Evolutionary conservation across 2,888 invertebrate genomes (phyloP).

Genomic region (Rhodophaea formosa): DNA sequence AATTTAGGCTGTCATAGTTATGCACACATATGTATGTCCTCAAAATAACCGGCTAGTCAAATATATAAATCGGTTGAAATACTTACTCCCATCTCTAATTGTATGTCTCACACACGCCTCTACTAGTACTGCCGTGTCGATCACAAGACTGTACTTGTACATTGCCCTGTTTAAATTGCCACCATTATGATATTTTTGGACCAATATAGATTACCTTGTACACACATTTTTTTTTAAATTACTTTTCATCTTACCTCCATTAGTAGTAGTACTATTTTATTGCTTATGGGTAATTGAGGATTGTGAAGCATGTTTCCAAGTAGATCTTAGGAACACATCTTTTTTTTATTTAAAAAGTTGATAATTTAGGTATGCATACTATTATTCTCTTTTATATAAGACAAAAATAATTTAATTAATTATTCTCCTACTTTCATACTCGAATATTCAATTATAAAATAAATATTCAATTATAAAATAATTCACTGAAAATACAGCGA

Average conservation of each 20-base stretch:
- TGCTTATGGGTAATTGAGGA: background rate
- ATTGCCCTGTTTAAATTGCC: too few relatives aligned
- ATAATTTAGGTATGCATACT: background rate
- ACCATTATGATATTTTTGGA: too few relatives aligned
- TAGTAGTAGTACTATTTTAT: background rate
- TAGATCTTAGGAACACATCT: background rate
- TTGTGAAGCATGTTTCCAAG: background rate
- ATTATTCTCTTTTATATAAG: background rate
- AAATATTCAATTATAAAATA: background rate
- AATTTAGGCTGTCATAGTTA: conserved; percentile 1
- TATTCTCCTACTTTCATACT: background rate
- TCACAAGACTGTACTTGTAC: too few relatives aligned
- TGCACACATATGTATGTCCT: background rate
- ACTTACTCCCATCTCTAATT: background rate
- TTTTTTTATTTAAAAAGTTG: background rate
- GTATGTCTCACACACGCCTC: background rate
- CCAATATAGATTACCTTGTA: too few relatives aligned
- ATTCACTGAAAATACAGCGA: background rate
- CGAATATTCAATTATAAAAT: conserved; percentile 1
- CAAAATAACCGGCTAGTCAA: conserved; percentile 1
- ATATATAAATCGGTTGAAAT: background rate
- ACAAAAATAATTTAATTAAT: too few relatives aligned
- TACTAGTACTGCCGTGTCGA: too few relatives aligned
- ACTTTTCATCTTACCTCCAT: background rate
- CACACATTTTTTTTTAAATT: background rate